A percentile compares a stretch with the other conserved stretches of the same genome.
Evolutionary conservation across 2,113 vertebrate species (phyloP).

Genomic region (Symphodus melops): DNA sequence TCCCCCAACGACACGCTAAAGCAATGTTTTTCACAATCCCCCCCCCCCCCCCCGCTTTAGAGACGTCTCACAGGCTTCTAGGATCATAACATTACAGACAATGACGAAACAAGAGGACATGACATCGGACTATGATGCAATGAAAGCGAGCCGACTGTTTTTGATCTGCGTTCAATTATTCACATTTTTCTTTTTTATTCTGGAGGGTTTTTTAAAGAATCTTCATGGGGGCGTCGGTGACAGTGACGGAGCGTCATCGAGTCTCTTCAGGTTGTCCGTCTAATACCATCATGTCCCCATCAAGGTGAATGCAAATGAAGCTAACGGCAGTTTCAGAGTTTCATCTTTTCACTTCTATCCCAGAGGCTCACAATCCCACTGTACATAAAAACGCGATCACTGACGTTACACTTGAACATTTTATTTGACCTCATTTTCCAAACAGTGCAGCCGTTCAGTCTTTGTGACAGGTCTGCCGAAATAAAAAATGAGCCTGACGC

Average conservation of each 20-base stretch:
- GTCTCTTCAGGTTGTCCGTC: background rate
- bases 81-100: slow-evolving; percentile 24
- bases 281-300: slow-evolving; percentile 17
- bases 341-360: slow-evolving; percentile 1
- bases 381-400: slow-evolving; percentile 30
- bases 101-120: slow-evolving; percentile 4
- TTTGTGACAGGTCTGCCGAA: slow-evolving; percentile 22
- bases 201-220: background rate
- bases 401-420: slow-evolving; percentile 40
- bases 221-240: background rate
- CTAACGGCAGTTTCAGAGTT: slow-evolving; percentile 13
- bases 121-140: slow-evolving; percentile 11
- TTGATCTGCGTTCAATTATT: background rate
- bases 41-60: slow-evolving; percentile 26
- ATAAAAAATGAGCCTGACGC: slow-evolving; percentile 49
- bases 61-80: slow-evolving; percentile 31
- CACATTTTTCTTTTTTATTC: background rate
- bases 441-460: slow-evolving; percentile 17
- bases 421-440: slow-evolving; percentile 33
- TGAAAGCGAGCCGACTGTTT: background rate
- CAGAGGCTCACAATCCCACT: background rate
- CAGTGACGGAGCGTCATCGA: background rate
- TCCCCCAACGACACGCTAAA: background rate
- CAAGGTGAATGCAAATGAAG: slow-evolving; percentile 17
- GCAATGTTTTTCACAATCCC: slow-evolving; percentile 30